Conservation (phyloP, 1,140 invertebrate species). For the Amyelois transitella region DNA sequence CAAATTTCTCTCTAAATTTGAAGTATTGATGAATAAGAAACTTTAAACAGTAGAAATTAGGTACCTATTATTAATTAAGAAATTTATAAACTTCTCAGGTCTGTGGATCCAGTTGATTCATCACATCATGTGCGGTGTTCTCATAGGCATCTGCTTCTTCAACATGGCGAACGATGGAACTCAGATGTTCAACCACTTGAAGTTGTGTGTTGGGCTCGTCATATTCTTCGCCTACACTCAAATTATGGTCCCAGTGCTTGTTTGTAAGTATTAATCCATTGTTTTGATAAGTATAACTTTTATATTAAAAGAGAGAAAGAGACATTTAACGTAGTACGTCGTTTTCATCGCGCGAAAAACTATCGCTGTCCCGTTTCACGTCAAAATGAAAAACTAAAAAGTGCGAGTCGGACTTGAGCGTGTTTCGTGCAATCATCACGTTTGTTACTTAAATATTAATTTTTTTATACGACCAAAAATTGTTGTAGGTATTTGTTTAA, state of each 20-base stretch:
- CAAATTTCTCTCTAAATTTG: no score
- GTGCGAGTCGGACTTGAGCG: no score
- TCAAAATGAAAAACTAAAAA: no score
- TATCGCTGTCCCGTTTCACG: neutral
- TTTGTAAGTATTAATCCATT: conserved; percentile 68
- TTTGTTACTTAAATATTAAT: no score
- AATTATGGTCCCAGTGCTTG: conserved; percentile 78
- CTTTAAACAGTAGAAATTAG: neutral
- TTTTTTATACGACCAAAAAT: no score
- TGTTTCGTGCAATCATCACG: no score
- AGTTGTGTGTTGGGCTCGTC: conserved; percentile 78
- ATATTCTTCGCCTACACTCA: conserved; percentile 80
- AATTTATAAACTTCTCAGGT: conserved; percentile 38
- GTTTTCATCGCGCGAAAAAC: no score
- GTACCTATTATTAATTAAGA: neutral
- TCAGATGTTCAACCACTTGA: conserved; percentile 80
- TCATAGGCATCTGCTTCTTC: conserved; percentile 76
- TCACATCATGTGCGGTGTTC: conserved; percentile 75
- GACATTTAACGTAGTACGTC: no score
- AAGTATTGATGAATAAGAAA: neutral
- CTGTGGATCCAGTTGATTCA: conserved; percentile 77
- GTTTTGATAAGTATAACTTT: neutral
- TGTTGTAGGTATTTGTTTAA: no score
- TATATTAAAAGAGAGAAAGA: neutral
- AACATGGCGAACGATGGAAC: conserved; percentile 77